Percentiles rank a stretch among this genome's conserved stretches.
Conservation (phyloP, 2,113 vertebrate species). For the Labrus mixtus region DNA sequence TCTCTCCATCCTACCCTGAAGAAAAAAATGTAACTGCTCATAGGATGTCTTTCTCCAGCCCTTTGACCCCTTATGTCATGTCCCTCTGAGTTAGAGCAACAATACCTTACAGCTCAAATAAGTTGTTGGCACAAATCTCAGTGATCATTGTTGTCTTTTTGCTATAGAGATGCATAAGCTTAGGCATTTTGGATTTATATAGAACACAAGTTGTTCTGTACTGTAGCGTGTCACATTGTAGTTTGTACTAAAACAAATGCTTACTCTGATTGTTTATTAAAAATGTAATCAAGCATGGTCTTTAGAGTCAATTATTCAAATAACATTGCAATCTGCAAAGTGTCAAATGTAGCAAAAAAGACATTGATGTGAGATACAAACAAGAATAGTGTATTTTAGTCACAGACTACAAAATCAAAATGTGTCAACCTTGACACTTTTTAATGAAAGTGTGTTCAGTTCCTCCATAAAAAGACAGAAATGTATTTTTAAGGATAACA, state of each 20-base stretch:
- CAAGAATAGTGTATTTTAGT: too few relatives aligned
- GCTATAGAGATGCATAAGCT: slow-evolving; percentile 36
- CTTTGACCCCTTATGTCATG: slow-evolving; percentile 64
- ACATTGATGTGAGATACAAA: too few relatives aligned
- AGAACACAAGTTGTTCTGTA: neutral
- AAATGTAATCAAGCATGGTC: neutral
- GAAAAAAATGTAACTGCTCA: slow-evolving; percentile 60
- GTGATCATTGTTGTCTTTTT: slow-evolving; percentile 24
- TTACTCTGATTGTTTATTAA: neutral
- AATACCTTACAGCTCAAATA: neutral
- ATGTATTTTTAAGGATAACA: too few relatives aligned
- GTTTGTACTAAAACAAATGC: too few relatives aligned
- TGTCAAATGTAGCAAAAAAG: too few relatives aligned
- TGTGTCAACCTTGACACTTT: too few relatives aligned
- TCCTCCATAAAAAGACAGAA: too few relatives aligned
- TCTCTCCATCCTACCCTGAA: slow-evolving; percentile 14
- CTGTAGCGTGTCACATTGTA: too few relatives aligned
- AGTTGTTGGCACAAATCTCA: neutral
- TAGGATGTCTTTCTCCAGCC: slow-evolving; percentile 65
- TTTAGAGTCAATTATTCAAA: slow-evolving; percentile 2
- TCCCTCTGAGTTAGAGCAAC: slow-evolving; percentile 71
- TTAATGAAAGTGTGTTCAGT: too few relatives aligned
- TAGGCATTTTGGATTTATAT: slow-evolving; percentile 14
- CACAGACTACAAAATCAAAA: too few relatives aligned
- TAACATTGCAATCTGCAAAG: neutral